These are phyloP conservation scores for Cybosia mesomella DNA, from an alignment of 2,888 invertebrate genomes.

Conservation along the genomic window DNA sequence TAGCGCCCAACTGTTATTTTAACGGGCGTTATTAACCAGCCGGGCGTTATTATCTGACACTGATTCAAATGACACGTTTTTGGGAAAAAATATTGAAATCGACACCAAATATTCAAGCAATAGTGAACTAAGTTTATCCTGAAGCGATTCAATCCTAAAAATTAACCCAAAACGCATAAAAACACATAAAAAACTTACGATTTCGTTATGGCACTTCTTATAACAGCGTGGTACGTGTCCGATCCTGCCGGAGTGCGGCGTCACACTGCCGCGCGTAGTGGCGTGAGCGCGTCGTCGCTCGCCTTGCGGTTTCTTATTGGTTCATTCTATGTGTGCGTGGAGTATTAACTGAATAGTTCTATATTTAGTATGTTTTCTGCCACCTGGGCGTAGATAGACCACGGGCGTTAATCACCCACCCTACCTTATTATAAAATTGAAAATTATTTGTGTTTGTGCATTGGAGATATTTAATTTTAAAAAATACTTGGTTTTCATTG, in stretches of 20 bases:
- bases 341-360: constrained; percentile 6
- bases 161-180: neutral
- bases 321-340: constrained; percentile 9
- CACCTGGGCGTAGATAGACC: constrained; percentile 1
- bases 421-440: no score
- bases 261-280: constrained; percentile 5
- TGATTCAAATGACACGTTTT: neutral
- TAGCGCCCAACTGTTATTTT: constrained; percentile 10
- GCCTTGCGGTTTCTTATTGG: constrained; percentile 3
- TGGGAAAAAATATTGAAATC: constrained; percentile 3
- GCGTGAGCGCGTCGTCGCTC: constrained; percentile 6
- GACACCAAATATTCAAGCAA: neutral
- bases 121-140: no score
- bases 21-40: constrained; percentile 6
- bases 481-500: no score
- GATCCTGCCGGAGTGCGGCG: neutral
- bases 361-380: constrained; percentile 4
- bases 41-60: neutral
- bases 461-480: no score
- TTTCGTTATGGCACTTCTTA: neutral
- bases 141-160: neutral
- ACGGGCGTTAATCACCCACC: constrained; percentile 1
- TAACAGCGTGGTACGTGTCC: constrained; percentile 1
- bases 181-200: neutral
- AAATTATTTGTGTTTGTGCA: no score